Evolutionary conservation across 2,113 vertebrate genomes (phyloP).

Genomic region (Morone chrysops): DNA sequence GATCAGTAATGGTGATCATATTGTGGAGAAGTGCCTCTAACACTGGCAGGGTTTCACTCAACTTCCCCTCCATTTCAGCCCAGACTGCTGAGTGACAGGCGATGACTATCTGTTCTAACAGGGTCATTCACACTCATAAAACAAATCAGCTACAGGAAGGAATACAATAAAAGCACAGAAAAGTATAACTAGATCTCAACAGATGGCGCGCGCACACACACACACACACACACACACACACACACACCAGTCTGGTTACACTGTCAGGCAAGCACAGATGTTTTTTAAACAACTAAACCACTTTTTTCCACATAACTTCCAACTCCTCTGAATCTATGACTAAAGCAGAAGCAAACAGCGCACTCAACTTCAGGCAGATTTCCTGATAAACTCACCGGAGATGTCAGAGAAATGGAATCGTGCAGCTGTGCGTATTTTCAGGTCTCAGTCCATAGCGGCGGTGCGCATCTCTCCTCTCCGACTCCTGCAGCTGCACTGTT

Average conservation of each 20-base stretch:
- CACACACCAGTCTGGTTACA: not conserved
- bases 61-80: not conserved
- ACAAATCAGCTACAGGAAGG: no score
- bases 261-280: not conserved
- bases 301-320: not conserved
- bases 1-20: not conserved
- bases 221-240: no score
- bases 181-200: not conserved
- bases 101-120: not conserved
- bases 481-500: not conserved
- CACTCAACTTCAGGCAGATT: not conserved
- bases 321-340: not conserved
- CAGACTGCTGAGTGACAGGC: not conserved
- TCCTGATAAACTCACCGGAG: slow-evolving; percentile 47
- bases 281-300: not conserved
- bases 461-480: not conserved
- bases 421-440: not conserved
- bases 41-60: not conserved
- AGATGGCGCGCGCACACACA: no score
- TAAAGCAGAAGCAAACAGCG: not conserved
- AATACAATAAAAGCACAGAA: not conserved
- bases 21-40: not conserved
- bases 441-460: slow-evolving; percentile 45
- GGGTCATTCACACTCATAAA: not conserved
- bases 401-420: not conserved